phyloP scores from a whole-genome alignment of 2,888 invertebrate species.

The Platycheirus rosarum region DNA sequence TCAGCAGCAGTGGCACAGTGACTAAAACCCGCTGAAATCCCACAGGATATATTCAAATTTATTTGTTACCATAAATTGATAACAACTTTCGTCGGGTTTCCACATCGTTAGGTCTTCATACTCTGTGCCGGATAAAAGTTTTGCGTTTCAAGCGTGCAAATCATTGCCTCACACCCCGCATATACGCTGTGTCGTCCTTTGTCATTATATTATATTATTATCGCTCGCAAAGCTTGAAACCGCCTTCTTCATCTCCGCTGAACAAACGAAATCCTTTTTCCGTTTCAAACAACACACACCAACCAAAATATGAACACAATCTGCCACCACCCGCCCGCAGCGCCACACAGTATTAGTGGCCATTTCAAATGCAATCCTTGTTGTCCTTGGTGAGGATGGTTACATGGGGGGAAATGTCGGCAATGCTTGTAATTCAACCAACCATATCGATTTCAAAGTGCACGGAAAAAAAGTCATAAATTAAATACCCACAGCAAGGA shows the following conservation, averaged over 20 bases:
- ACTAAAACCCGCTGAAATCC: constrained; percentile 25
- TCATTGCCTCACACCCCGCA: constrained; percentile 41
- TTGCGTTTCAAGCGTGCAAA: constrained; percentile 77
- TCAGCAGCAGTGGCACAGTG: constrained; percentile 7
- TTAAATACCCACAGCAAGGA: constrained; percentile 79
- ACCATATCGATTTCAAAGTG: constrained; percentile 75
- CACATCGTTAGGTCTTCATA: constrained; percentile 80
- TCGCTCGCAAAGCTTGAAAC: constrained; percentile 26
- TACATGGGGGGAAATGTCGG: not conserved
- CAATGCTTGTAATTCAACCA: constrained; percentile 58
- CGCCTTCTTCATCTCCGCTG: constrained; percentile 32
- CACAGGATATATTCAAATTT: constrained; percentile 80
- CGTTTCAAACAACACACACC: constrained; percentile 68
- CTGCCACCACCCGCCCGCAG: constrained; percentile 2
- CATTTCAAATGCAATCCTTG: constrained; percentile 50
- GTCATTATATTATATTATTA: constrained; percentile 24
- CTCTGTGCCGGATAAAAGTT: constrained; percentile 75
- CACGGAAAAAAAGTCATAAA: constrained; percentile 79
- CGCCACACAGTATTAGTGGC: constrained; percentile 15
- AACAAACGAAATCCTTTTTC: constrained; percentile 8
- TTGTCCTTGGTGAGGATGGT: not conserved
- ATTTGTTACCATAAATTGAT: constrained; percentile 81
- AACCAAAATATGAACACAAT: constrained; percentile 74
- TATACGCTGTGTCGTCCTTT: constrained; percentile 10
- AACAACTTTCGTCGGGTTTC: constrained; percentile 82